These are phyloP conservation scores for Atractosteus spatula DNA, from an alignment of 2,113 vertebrate species.

Conservation along the genomic window DNA sequence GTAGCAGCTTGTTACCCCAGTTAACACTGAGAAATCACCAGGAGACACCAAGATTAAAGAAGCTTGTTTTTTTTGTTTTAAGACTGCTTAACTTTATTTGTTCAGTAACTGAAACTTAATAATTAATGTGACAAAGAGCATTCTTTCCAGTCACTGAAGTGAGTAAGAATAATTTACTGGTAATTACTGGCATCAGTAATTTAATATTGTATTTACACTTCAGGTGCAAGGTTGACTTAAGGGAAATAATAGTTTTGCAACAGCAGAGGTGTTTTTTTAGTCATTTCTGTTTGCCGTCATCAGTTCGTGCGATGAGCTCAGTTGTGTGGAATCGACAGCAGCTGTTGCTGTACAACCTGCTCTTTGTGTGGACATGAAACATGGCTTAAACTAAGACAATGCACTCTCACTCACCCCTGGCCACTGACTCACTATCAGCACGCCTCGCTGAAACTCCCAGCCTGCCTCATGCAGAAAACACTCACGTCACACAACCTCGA, in stretches of 20 bases:
- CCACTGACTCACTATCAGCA: slow-evolving; percentile 15
- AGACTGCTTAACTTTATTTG: neutral
- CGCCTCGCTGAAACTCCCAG: slow-evolving; percentile 2
- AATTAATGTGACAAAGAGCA: neutral
- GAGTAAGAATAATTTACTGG: neutral
- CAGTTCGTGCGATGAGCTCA: slow-evolving; percentile 13
- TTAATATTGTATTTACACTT: slow-evolving; percentile 10
- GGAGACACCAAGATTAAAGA: neutral
- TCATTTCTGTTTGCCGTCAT: slow-evolving; percentile 6
- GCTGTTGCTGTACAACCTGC: neutral
- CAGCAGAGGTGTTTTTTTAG: neutral
- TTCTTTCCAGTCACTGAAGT: neutral
- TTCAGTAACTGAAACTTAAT: neutral
- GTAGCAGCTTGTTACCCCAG: neutral
- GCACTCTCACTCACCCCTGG: neutral
- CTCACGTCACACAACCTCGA: too few relatives aligned
- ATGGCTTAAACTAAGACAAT: slow-evolving; percentile 4
- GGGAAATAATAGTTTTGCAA: neutral
- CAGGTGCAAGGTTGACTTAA: neutral
- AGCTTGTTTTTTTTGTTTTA: too few relatives aligned
- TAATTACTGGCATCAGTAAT: slow-evolving; percentile 4
- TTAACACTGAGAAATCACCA: neutral
- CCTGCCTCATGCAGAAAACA: neutral
- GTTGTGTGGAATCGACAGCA: neutral
- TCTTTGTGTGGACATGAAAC: slow-evolving; percentile 14